These are phyloP conservation scores for Magallana nippona DNA, from an alignment of 2,888 invertebrate species.

Conservation along the genomic window DNA sequence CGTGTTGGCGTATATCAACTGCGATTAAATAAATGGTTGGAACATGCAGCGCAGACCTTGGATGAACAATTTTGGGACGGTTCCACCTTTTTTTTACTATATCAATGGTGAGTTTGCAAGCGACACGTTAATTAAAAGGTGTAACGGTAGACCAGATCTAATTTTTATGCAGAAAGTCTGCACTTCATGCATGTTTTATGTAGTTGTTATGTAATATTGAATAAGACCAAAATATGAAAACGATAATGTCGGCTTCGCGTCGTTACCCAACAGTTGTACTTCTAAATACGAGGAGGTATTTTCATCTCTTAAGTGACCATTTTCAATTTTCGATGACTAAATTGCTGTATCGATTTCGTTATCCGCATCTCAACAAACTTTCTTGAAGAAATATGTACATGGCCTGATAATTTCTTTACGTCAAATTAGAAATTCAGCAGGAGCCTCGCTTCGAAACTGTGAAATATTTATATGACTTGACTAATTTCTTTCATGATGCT, in stretches of 20 bases:
- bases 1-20: conserved; percentile 40
- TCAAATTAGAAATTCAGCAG: conserved; percentile 21
- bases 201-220: conserved; percentile 31
- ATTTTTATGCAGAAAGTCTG: conserved; percentile 33
- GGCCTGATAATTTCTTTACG: neutral
- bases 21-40: conserved; percentile 34
- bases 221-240: conserved; percentile 20
- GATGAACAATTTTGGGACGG: conserved; percentile 43
- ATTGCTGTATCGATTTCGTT: neutral
- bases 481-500: neutral
- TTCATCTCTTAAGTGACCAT: neutral
- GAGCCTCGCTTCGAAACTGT: conserved; percentile 33
- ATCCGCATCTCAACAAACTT: neutral
- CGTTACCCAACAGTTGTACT: conserved; percentile 5
- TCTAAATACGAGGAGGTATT: neutral
- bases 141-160: conserved; percentile 13
- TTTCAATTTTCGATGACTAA: neutral
- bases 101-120: conserved; percentile 37
- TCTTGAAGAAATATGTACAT: neutral
- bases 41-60: conserved; percentile 40
- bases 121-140: conserved; percentile 23
- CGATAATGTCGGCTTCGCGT: conserved; percentile 26
- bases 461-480: conserved; percentile 9
- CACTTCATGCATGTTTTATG: conserved; percentile 19
- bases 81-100: conserved; percentile 38